Percentiles rank a stretch among this genome's conserved stretches.
Conservation (phyloP, 2,888 invertebrate genomes). For the Netelia melanura region DNA sequence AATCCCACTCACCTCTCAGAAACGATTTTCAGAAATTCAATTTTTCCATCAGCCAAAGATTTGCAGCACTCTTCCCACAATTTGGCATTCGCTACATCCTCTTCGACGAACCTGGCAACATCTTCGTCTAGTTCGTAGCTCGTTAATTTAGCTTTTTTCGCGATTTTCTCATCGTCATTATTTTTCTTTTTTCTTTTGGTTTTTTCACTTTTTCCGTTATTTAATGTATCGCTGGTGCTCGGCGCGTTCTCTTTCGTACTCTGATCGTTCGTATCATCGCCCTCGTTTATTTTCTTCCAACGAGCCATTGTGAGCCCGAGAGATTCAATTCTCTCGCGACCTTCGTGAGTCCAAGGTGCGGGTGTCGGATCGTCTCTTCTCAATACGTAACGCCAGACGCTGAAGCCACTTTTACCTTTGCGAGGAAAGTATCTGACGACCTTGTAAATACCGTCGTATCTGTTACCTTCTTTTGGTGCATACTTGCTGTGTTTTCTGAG, state of each 20-base stretch:
- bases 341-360: slow-evolving; percentile 92
- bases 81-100: slow-evolving; percentile 86
- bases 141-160: slow-evolving; percentile 82
- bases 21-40: slow-evolving; percentile 74
- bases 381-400: slow-evolving; percentile 92
- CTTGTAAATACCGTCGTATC: slow-evolving; percentile 95
- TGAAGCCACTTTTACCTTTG: slow-evolving; percentile 91
- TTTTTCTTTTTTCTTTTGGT: slow-evolving; percentile 68
- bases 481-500: slow-evolving; percentile 91
- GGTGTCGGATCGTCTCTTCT: slow-evolving; percentile 91
- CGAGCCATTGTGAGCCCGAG: slow-evolving; percentile 75
- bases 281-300: slow-evolving; percentile 82
- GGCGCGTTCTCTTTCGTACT: background rate
- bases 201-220: background rate
- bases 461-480: slow-evolving; percentile 90
- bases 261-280: background rate
- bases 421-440: slow-evolving; percentile 93
- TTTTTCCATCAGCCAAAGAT: slow-evolving; percentile 85
- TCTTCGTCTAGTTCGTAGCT: slow-evolving; percentile 64
- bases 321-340: slow-evolving; percentile 85
- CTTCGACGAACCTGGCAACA: slow-evolving; percentile 75
- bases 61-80: slow-evolving; percentile 89
- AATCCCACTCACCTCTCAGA: slow-evolving; percentile 75
- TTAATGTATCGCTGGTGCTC: background rate
- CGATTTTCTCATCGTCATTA: slow-evolving; percentile 68